These are phyloP conservation scores for Turritopsis rubra DNA, from an alignment of 30 jellyfish, hydroid and myxozoan species.

Conservation along the genomic window DNA sequence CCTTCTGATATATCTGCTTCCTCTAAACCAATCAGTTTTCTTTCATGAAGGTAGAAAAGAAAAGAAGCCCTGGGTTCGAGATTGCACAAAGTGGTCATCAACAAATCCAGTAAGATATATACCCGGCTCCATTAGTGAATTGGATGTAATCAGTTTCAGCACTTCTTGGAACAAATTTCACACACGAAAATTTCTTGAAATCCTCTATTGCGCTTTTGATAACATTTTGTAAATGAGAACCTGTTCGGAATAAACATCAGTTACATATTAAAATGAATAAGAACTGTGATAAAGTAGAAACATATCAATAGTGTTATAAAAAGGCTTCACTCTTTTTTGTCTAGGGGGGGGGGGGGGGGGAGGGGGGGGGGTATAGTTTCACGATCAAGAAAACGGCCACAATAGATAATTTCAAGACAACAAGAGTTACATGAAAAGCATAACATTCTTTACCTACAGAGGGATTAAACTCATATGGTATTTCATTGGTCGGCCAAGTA, in stretches of 20 bases:
- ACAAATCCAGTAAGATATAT: neutral
- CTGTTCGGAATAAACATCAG: neutral
- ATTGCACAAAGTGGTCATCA: no score
- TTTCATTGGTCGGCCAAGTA: neutral
- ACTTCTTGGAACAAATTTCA: neutral
- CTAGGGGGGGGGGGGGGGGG: neutral
- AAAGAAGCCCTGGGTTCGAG: no score
- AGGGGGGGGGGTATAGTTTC: no score
- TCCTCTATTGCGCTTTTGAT: constrained; percentile 2
- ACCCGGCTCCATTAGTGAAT: constrained; percentile 2
- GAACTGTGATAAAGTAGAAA: neutral
- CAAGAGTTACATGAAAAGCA: neutral
- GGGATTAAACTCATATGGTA: neutral
- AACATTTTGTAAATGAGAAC: neutral
- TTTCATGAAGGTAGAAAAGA: no score
- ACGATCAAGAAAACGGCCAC: no score
- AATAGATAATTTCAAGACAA: neutral
- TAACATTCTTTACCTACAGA: neutral
- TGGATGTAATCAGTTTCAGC: constrained; percentile 2
- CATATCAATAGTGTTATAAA: neutral
- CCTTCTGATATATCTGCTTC: no score
- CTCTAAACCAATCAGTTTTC: no score
- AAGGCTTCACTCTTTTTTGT: neutral
- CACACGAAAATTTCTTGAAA: neutral
- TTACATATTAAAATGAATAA: neutral